Evolutionary conservation across 2,113 vertebrate species (phyloP).

Genomic region (Lathamus discolor): DNA sequence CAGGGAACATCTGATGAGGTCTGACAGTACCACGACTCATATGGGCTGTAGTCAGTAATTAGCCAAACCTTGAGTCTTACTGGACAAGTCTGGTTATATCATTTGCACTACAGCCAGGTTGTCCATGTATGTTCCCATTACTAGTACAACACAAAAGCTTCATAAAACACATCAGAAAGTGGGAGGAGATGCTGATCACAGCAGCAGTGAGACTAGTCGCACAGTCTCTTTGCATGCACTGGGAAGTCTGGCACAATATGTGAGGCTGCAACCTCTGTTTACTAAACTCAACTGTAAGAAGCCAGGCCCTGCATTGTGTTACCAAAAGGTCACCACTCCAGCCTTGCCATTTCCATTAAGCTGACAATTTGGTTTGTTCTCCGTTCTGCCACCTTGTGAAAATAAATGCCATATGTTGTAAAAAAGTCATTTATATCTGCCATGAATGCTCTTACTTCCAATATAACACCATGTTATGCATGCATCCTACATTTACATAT

Average conservation of each 20-base stretch:
- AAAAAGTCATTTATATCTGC: neutral
- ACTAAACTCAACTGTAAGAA: neutral
- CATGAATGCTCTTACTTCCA: neutral
- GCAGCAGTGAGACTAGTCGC: neutral
- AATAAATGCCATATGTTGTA: neutral
- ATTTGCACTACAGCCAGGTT: neutral
- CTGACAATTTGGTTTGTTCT: neutral
- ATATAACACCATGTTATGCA: neutral
- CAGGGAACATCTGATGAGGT: neutral
- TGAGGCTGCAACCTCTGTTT: neutral
- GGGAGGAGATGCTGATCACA: neutral
- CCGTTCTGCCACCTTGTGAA: neutral
- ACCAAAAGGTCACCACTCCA: neutral
- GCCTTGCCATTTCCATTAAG: neutral
- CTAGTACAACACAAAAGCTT: neutral
- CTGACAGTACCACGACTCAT: neutral
- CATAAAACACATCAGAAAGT: neutral
- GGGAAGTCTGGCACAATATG: neutral
- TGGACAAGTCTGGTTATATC: neutral
- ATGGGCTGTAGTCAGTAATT: neutral
- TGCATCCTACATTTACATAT: neutral
- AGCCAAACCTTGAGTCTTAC: neutral
- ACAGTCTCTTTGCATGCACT: accelerated
- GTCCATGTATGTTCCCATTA: neutral
- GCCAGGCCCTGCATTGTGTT: neutral